Evolutionary conservation across 2,113 vertebrate species (phyloP).

Genomic region (Cyprinodon tularosa): DNA sequence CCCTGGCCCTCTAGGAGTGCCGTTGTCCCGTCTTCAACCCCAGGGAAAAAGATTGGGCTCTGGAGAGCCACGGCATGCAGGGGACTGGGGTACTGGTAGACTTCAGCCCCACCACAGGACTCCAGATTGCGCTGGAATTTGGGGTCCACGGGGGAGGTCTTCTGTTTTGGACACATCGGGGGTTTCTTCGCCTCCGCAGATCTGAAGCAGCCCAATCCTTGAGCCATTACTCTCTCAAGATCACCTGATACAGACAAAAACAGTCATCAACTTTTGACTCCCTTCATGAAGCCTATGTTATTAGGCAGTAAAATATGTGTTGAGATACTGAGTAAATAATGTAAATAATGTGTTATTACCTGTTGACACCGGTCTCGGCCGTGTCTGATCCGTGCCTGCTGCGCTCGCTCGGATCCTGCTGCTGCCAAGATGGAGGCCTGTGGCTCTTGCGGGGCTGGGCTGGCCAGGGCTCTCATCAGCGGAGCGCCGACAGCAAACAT

Average conservation of each 20-base stretch:
- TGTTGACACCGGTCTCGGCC: conserved; percentile 91
- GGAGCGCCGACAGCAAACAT: conserved; percentile 83
- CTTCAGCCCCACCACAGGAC: conserved; percentile 84
- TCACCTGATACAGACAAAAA: conserved; percentile 82
- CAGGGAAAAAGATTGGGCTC: conserved; percentile 88
- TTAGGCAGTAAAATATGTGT: conserved; percentile 22
- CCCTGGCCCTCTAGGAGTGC: conserved; percentile 30
- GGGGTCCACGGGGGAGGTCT: conserved; percentile 71
- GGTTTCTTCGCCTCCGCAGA: conserved; percentile 66
- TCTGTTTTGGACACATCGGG: conserved; percentile 54
- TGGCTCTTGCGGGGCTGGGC: conserved; percentile 63
- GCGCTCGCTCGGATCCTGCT: conserved; percentile 72
- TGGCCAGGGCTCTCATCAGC: conserved; percentile 86
- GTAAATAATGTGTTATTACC: conserved; percentile 76
- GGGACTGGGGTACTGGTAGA: conserved; percentile 93
- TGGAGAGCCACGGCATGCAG: conserved; percentile 94
- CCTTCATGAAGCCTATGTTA: conserved; percentile 9
- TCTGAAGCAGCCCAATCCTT: conserved; percentile 68
- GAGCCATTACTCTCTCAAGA: conserved; percentile 81
- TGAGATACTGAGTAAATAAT: conserved; percentile 16
- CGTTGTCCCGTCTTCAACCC: conserved; percentile 45
- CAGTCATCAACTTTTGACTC: conserved; percentile 16
- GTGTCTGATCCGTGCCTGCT: conserved; percentile 59
- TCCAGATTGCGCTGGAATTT: conserved; percentile 88
- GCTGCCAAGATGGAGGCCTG: conserved; percentile 75